Conservation (phyloP, 1,140 invertebrate genomes). For the Pollicipes pollicipes region DNA sequence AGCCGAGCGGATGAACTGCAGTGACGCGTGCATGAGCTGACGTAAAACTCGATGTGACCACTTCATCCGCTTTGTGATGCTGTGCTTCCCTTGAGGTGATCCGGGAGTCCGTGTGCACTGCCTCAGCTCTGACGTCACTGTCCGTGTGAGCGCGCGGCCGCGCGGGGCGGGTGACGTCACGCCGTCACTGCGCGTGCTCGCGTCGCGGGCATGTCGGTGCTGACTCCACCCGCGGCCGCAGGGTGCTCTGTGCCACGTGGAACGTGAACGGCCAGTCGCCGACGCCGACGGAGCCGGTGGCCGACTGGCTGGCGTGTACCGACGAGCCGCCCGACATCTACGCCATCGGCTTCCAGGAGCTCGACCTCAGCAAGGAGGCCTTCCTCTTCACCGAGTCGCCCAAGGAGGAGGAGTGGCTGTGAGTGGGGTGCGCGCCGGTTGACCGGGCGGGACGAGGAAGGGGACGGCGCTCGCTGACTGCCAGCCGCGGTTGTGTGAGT, state of each 20-base stretch:
- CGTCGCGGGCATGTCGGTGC: too few relatives aligned
- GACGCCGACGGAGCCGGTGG: conserved; percentile 38
- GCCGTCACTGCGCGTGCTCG: too few relatives aligned
- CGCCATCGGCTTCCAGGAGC: conserved; percentile 88
- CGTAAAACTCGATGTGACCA: background rate
- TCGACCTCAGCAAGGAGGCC: conserved; percentile 87
- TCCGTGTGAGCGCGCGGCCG: background rate
- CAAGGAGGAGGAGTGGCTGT: conserved; percentile 79
- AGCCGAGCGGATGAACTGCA: too few relatives aligned
- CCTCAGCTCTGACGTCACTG: background rate
- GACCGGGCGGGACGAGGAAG: too few relatives aligned
- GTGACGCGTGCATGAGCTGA: too few relatives aligned
- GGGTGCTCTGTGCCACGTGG: conserved; percentile 82
- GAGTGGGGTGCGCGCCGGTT: conserved; percentile 22
- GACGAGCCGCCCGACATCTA: conserved; percentile 79
- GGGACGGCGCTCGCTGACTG: too few relatives aligned
- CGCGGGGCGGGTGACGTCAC: too few relatives aligned
- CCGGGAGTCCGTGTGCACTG: background rate
- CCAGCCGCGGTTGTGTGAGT: background rate
- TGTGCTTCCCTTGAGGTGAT: conserved; percentile 3
- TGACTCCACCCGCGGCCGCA: conserved; percentile 23
- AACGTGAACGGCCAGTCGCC: conserved; percentile 92
- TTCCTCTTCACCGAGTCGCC: conserved; percentile 83
- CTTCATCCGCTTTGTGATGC: conserved; percentile 8
- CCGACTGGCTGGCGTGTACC: conserved; percentile 61